phyloP scores from a whole-genome alignment of 1,140 invertebrate species.

The Gonatopus flavifemur region DNA sequence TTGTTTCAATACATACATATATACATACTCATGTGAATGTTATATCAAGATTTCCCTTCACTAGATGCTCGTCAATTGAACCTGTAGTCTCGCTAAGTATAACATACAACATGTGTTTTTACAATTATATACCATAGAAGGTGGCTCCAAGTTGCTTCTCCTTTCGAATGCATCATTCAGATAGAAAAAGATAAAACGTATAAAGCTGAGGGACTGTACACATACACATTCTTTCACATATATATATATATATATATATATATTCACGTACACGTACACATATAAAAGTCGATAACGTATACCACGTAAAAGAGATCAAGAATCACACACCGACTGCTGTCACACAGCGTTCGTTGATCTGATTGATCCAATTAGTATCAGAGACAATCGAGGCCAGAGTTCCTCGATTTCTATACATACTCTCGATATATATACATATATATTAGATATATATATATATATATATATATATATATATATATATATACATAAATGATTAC shows the following conservation, averaged over 20 bases:
- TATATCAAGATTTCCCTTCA: slow-evolving; percentile 16
- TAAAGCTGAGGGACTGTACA: slow-evolving; percentile 8
- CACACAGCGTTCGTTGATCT: slow-evolving; percentile 1
- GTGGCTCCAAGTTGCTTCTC: no score
- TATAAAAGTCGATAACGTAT: no score
- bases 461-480: no score
- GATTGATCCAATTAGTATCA: slow-evolving; percentile 1
- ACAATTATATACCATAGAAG: no score
- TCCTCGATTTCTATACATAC: not conserved
- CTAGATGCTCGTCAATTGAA: slow-evolving; percentile 15
- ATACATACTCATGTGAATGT: not conserved
- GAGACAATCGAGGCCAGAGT: not conserved
- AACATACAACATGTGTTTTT: no score
- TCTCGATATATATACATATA: not conserved
- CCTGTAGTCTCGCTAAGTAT: no score
- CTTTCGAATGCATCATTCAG: no score
- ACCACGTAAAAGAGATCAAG: no score
- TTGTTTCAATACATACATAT: not conserved
- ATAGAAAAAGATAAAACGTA: no score
- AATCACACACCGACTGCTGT: no score
- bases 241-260: slow-evolving; percentile 3
- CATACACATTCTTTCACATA: slow-evolving; percentile 10
- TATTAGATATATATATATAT: no score
- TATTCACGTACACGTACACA: not conserved
- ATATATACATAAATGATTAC: no score